phyloP scores from a whole-genome alignment of 2,113 vertebrate species.

The Hemiprocne comata region DNA sequence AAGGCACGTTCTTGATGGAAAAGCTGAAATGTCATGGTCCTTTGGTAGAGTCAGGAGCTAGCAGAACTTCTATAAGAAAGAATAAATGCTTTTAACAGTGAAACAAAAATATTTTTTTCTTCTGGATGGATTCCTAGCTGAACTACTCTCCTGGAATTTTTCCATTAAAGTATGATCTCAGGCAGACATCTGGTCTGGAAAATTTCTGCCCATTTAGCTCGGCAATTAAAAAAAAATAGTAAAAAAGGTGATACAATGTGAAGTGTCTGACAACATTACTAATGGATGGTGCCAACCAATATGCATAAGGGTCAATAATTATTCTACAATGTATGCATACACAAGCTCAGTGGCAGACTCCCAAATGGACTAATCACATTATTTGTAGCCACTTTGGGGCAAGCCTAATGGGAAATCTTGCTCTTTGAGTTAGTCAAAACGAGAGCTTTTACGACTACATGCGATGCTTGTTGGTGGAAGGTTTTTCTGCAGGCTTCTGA shows the following conservation, averaged over 20 bases:
- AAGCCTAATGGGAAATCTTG: background rate
- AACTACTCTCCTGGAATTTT: background rate
- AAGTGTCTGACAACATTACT: background rate
- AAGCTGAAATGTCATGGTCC: background rate
- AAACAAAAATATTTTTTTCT: background rate
- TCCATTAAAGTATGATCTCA: background rate
- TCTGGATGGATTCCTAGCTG: background rate
- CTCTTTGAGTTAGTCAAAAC: background rate
- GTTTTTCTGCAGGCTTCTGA: background rate
- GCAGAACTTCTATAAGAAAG: background rate
- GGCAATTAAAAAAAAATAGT: background rate
- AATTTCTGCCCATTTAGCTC: background rate
- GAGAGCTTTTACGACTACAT: background rate
- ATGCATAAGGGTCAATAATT: background rate
- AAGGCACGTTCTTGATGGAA: background rate
- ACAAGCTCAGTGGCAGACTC: conserved; percentile 10
- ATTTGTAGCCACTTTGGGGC: background rate
- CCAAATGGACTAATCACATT: background rate
- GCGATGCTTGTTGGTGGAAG: background rate
- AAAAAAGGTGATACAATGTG: background rate
- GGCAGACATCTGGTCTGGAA: background rate
- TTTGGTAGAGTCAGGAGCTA: background rate
- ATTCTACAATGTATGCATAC: background rate
- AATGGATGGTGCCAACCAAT: background rate
- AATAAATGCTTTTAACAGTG: background rate